Conservation (phyloP, 2,113 vertebrate genomes). For the Brachirus orientalis region DNA sequence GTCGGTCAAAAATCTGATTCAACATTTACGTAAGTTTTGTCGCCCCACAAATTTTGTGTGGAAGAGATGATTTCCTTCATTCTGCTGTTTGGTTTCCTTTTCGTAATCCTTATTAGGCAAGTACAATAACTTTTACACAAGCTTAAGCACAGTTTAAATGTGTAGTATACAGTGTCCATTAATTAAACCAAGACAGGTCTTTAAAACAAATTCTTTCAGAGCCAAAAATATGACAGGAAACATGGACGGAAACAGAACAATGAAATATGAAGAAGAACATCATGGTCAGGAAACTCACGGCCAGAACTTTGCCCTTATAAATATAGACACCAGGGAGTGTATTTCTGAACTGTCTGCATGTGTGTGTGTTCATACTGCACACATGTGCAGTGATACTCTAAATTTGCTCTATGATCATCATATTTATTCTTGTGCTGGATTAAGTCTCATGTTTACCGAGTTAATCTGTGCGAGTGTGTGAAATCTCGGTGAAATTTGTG, state of each 20-base stretch:
- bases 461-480: constrained; percentile 1
- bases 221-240: constrained; percentile 33
- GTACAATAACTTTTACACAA: constrained; percentile 11
- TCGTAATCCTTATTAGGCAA: constrained; percentile 20
- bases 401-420: too few species aligned
- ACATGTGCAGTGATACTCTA: too few species aligned
- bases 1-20: constrained; percentile 46
- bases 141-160: constrained; percentile 5
- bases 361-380: background rate
- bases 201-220: background rate
- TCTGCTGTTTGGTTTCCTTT: background rate
- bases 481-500: background rate
- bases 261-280: constrained; percentile 21
- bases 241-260: constrained; percentile 54
- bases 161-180: background rate
- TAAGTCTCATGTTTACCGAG: background rate
- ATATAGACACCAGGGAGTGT: constrained; percentile 7
- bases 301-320: constrained; percentile 12
- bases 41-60: background rate
- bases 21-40: constrained; percentile 14
- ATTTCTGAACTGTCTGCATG: background rate
- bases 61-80: background rate
- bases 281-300: constrained; percentile 14
- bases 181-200: background rate
- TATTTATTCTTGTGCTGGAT: background rate